Evolutionary conservation across 1,140 invertebrate species (phyloP).

Genomic region (Brachionus calyciflorus): DNA sequence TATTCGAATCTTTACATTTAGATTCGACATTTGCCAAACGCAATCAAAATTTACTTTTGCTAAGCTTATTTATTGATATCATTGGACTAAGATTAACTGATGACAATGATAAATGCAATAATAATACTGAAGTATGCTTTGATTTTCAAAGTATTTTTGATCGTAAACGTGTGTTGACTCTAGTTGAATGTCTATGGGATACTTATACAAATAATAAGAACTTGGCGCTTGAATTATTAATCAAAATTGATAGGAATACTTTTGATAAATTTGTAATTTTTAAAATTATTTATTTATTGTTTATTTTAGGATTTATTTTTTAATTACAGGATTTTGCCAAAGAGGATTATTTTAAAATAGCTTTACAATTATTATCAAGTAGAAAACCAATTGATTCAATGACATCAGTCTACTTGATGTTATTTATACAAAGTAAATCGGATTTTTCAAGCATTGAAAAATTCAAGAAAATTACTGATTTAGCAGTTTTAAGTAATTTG

Average conservation of each 20-base stretch:
- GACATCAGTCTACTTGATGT: constrained; percentile 40
- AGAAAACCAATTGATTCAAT: constrained; percentile 39
- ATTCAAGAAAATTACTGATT: background rate
- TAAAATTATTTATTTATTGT: background rate
- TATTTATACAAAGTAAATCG: constrained; percentile 15
- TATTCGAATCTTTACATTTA: constrained; percentile 13
- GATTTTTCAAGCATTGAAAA: background rate
- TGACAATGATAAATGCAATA: background rate
- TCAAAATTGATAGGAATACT: background rate
- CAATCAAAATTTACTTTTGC: constrained; percentile 19
- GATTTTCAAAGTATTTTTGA: constrained; percentile 50
- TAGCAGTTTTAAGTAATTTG: background rate
- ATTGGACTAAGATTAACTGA: background rate
- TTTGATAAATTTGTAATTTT: constrained; percentile 26
- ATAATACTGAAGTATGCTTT: constrained; percentile 24
- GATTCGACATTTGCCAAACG: constrained; percentile 42
- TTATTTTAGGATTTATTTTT: background rate
- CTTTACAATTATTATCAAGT: constrained; percentile 13
- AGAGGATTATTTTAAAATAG: constrained; percentile 8
- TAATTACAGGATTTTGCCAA: background rate
- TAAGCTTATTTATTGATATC: constrained; percentile 13
- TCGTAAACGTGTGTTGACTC: constrained; percentile 54
- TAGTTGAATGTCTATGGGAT: constrained; percentile 66
- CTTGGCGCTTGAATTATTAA: constrained; percentile 64
- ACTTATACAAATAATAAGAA: constrained; percentile 73